Evolutionary conservation across 2,113 vertebrate species (phyloP).

Genomic region (Odontophorus gujanensis): DNA sequence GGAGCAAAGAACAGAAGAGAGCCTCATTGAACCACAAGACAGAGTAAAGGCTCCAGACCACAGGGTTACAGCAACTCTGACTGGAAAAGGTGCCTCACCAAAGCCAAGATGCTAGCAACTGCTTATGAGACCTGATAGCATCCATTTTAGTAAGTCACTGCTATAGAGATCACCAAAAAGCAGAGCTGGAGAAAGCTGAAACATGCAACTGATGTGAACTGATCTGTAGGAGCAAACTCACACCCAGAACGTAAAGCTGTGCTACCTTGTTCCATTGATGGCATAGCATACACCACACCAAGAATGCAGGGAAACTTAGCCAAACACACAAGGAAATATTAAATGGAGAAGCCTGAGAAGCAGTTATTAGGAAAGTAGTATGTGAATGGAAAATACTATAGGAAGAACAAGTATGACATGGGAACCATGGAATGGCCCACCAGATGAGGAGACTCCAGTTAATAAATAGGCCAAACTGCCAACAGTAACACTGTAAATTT

Average conservation of each 20-base stretch:
- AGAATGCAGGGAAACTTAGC: constrained; percentile 16
- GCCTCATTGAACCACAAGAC: neutral
- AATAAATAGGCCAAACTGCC: neutral
- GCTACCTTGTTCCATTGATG: constrained; percentile 13
- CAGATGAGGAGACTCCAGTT: neutral
- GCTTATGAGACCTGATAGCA: neutral
- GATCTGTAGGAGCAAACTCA: neutral
- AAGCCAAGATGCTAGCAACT: neutral
- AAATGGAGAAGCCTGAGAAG: neutral
- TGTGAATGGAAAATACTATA: neutral
- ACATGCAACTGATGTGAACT: neutral
- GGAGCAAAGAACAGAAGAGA: neutral
- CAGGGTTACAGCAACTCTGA: neutral
- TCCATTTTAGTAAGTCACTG: neutral
- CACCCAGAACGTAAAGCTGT: neutral
- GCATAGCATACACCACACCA: neutral
- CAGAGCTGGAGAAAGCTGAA: neutral
- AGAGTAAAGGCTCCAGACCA: constrained; percentile 27
- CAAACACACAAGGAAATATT: constrained; percentile 54
- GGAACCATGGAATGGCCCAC: neutral
- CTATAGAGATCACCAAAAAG: neutral
- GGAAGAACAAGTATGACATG: neutral
- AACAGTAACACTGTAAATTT: neutral
- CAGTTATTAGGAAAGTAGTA: constrained; percentile 33
- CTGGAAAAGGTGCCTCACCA: constrained; percentile 3